Percentiles rank a stretch among this genome's conserved stretches.
Conservation (phyloP, 30 jellyfish, hydroid and myxozoan genomes). For the Nemopilema nomurai region DNA sequence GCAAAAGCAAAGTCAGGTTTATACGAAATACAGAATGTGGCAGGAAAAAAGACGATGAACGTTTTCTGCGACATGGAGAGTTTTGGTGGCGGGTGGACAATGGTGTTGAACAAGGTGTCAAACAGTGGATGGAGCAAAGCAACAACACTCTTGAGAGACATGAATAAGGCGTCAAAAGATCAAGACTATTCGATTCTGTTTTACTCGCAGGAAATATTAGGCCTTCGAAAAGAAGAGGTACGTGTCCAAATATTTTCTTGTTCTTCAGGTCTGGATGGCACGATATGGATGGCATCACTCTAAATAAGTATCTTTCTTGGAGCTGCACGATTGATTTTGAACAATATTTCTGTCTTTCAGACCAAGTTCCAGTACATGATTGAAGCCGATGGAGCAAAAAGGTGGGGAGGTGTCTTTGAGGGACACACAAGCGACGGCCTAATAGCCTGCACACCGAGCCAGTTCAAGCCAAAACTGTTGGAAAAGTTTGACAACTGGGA, state of each 20-base stretch:
- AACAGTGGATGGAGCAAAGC: slow-evolving; percentile 62
- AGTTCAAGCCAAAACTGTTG: slow-evolving; percentile 52
- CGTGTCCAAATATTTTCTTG: background rate
- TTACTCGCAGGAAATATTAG: slow-evolving; percentile 36
- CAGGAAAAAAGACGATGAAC: slow-evolving; percentile 35
- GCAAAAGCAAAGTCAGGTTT: slow-evolving; percentile 47
- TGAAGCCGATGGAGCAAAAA: slow-evolving; percentile 83
- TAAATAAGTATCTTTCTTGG: no score
- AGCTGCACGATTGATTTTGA: no score
- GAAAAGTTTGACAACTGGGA: slow-evolving; percentile 84
- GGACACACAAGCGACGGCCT: slow-evolving; percentile 42
- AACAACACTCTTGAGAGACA: slow-evolving; percentile 35
- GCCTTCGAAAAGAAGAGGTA: slow-evolving; percentile 43
- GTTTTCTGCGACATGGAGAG: slow-evolving; percentile 69
- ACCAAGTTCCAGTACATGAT: slow-evolving; percentile 72
- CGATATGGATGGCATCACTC: background rate
- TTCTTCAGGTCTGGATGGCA: background rate
- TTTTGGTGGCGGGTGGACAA: slow-evolving; percentile 87
- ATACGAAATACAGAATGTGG: slow-evolving; percentile 25
- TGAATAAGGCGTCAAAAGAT: slow-evolving; percentile 51
- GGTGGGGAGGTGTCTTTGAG: slow-evolving; percentile 91
- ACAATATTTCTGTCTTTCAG: slow-evolving; percentile 5
- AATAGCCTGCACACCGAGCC: slow-evolving; percentile 45
- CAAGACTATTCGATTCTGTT: slow-evolving; percentile 57
- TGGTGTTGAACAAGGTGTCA: slow-evolving; percentile 55